Percentiles rank a stretch among this genome's conserved stretches.
Conservation (phyloP, 2,113 vertebrate genomes). For the Pangasianodon hypophthalmus region DNA sequence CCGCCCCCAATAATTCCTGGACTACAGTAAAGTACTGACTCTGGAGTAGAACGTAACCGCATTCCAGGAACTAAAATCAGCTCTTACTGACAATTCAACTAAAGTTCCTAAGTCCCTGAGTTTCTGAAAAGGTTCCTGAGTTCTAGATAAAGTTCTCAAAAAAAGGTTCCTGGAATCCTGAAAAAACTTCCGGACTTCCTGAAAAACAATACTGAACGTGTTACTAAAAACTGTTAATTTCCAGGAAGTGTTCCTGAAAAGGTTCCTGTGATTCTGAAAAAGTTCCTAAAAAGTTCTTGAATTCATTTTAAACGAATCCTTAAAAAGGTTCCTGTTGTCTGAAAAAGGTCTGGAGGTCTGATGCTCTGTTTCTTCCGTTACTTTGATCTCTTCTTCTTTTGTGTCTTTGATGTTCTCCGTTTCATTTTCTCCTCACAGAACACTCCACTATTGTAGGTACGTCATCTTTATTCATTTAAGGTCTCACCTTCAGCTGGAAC, state of each 20-base stretch:
- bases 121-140: background rate
- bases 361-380: background rate
- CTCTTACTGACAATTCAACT: background rate
- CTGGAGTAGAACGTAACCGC: background rate
- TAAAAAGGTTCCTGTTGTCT: background rate
- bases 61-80: background rate
- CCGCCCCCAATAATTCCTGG: background rate
- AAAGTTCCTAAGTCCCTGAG: background rate
- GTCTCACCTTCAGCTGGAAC: background rate
- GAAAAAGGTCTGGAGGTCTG: background rate
- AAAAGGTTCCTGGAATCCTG: background rate
- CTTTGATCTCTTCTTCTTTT: background rate
- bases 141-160: background rate
- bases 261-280: background rate
- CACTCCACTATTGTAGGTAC: background rate
- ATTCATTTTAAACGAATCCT: background rate
- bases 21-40: background rate
- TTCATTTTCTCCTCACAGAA: background rate
- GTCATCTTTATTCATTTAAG: background rate
- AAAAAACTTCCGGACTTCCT: background rate
- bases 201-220: background rate
- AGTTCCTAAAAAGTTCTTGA: background rate
- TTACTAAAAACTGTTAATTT: background rate
- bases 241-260: background rate
- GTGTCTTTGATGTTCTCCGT: background rate